Evolutionary conservation across 2,888 invertebrate genomes (phyloP), one percentile per base, ranked within the genome.

Genomic region (Leptodirus hochenwartii): DNA sequence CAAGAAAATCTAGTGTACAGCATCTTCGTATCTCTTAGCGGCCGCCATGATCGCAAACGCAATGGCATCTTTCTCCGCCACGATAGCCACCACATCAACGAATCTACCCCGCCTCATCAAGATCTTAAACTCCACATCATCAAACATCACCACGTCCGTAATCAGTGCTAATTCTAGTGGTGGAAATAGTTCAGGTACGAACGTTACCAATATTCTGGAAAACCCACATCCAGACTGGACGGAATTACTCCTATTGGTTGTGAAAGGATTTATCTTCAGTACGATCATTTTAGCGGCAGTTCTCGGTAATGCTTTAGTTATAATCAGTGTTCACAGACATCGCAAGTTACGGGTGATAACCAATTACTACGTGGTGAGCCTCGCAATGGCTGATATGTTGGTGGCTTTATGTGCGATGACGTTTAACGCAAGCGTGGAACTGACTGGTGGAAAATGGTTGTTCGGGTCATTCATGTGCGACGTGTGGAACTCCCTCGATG

Each of bases 321-420:
- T 87, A 43, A 74, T 79, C 39, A 76, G 76, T 44, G 84, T 85
- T 15, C 70, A 78, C 41, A 64, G 80, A 25, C 81, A 84, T 51
- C 65, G 82, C 25, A 74, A 79, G 43, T 63, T 87, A 2, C 64
- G 87, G 26, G 82, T 85, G 38, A 80, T 88, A 48, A 91, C 91
- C 29, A 93, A 93, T 57, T 90, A 87, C 55, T 93, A 91, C 64
- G 87, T 93, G 40, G 91, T 93, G 43, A 88, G 87, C 30, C 58
- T 93, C 34, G 93, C 93, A 2, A 77, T 88, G 45, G 91, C 93
- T 22, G 93, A 93, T 49, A 78, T 91, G 61, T 61, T 91, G 37
- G 90, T 93, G 26, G 90, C 90, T 1, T 57, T 85, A 33, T 81
- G 85, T 49, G 87, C 85, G 41, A 87, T 87, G 87, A 82, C 84